These are phyloP conservation scores for Fulica atra DNA, from an alignment of 2,113 vertebrate genomes.

Conservation along the genomic window DNA sequence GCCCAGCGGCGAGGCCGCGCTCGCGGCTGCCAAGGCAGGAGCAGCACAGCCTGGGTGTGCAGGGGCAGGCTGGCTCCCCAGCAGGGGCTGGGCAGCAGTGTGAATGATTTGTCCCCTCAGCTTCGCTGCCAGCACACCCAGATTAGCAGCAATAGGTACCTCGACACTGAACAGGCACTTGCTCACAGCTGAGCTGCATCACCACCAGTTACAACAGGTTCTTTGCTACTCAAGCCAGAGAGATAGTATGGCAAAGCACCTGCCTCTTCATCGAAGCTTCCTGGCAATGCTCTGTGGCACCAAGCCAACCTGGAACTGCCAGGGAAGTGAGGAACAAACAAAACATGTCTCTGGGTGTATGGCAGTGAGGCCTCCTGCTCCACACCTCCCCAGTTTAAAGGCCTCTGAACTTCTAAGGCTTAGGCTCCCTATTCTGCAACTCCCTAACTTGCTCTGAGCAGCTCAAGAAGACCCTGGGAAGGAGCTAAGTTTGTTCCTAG, in stretches of 20 bases:
- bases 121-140: not conserved
- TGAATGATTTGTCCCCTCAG: not conserved
- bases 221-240: not conserved
- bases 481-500: not conserved
- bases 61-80: not conserved
- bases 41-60: not conserved
- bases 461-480: not conserved
- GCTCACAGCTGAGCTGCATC: not conserved
- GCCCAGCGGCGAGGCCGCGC: not conserved
- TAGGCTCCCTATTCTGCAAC: not conserved
- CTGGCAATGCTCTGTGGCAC: not conserved
- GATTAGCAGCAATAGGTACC: not conserved
- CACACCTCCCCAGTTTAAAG: not conserved
- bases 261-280: not conserved
- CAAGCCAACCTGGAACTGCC: not conserved
- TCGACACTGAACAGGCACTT: not conserved
- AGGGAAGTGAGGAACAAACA: not conserved
- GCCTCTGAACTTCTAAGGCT: not conserved
- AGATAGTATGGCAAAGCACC: not conserved
- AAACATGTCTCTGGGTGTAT: not conserved
- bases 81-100: not conserved
- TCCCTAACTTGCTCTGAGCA: not conserved
- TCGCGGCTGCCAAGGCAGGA: rapidly evolving
- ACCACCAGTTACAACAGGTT: not conserved
- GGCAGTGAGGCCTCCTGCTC: not conserved